Base-by-base conservation (phyloP, 2,797 vertebrate genomes). In the Eleutherodactylus coqui region DNA sequence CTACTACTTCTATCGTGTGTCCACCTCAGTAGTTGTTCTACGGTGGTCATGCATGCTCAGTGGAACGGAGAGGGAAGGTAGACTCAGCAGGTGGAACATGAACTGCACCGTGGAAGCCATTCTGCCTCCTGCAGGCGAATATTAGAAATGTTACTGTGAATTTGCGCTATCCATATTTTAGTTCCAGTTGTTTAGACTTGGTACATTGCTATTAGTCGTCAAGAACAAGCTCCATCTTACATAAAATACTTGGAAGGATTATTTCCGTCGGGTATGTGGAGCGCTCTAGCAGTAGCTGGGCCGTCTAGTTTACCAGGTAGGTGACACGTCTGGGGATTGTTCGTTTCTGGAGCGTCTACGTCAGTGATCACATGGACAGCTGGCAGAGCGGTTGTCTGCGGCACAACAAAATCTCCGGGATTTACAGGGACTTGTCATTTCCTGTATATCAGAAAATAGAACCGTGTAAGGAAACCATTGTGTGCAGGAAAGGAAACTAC, bases 391-490 rank as follows among this genome's bases (percentile, higher is more conserved):
- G 55, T 79, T 79, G 77, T 82, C 29, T 29, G 32, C 47, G 62
- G 29, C 34, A 43, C 34, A 73, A n/a, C 58, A 62, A 19, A 80
- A 45, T 80, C 60, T 29, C 41, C 9, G 58, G 62, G 58, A 67
- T 45, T 47, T 36, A 11, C 19, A 47, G 78, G 78, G 78, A 80
- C 55, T 49, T 45, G 78, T 80, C 43, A 80, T 64, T 47, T 80
- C 78, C 78, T 67, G 78, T 45, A 64, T 64, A 80, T 67, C 78
- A 80, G 43, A 80, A 80, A 80, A 80, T 80, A 80, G 58, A 80
- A 67, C 41, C 41, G 34, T 67, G 78, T 49, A 47, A 80, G 78
- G 78, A 80, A 80, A 49, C 27, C 32, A 64, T 64, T 67, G 78
- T 80, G 5, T 19, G n/a, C 41, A 80, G 78, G 78, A 49, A 67